Percentiles rank a stretch among this genome's conserved stretches.
Evolutionary conservation across 2,113 vertebrate genomes (phyloP).

Genomic region (Tympanuchus pallidicinctus): DNA sequence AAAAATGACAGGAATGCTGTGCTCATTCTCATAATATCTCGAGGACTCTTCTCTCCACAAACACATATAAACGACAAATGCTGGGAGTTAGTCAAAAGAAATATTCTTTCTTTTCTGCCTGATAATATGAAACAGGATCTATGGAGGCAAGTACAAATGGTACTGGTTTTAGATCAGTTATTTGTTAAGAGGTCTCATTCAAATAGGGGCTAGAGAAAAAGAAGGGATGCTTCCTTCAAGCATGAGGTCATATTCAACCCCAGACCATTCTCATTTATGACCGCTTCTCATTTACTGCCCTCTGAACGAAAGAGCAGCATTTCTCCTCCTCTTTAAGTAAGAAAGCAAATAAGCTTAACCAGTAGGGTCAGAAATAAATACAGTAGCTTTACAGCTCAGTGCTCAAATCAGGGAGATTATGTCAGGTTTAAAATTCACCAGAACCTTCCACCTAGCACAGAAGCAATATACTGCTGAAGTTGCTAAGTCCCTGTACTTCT

Average conservation of each 20-base stretch:
- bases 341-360: neutral
- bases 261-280: neutral
- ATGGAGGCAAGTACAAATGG: neutral
- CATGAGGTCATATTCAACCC: neutral
- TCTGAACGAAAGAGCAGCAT: neutral
- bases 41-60: neutral
- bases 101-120: neutral
- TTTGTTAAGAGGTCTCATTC: neutral
- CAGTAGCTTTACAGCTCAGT: accelerated
- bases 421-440: neutral
- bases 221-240: neutral
- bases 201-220: neutral
- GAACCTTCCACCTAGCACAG: neutral
- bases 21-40: neutral
- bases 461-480: neutral
- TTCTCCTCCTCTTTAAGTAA: neutral
- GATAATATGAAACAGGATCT: neutral
- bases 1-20: neutral
- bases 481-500: neutral
- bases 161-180: neutral
- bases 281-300: neutral
- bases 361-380: neutral
- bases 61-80: neutral
- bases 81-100: neutral
- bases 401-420: neutral